Percentiles rank a stretch among this genome's conserved stretches.
phyloP scores from a whole-genome alignment of 64 coral and sea anemone species.

The Pachyseris speciosa region DNA sequence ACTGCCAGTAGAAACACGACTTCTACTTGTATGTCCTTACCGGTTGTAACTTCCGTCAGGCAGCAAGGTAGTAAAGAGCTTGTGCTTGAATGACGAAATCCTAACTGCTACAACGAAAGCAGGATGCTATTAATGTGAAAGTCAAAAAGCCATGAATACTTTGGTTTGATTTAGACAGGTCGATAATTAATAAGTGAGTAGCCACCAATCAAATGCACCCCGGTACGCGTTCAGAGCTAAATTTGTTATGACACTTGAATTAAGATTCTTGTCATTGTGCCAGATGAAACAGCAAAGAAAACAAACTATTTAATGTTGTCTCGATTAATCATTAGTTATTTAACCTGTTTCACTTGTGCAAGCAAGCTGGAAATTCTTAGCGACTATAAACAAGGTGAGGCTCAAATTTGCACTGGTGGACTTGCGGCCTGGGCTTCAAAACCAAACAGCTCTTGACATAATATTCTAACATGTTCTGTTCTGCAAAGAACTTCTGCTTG shows the following conservation, averaged over 20 bases:
- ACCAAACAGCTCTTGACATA: slow-evolving; percentile 2
- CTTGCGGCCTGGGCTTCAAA: too few relatives aligned
- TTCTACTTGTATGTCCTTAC: slow-evolving; percentile 1
- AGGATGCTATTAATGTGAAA: slow-evolving; percentile 27
- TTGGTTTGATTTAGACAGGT: slow-evolving; percentile 17
- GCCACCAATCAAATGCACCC: not conserved
- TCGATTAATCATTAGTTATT: slow-evolving; percentile 6
- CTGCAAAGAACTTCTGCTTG: not conserved
- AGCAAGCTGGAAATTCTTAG: not conserved
- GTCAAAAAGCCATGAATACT: not conserved
- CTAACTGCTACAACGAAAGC: slow-evolving; percentile 18
- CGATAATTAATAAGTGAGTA: not conserved
- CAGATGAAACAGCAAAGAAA: not conserved
- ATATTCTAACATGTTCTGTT: slow-evolving; percentile 1
- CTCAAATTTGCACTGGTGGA: not conserved
- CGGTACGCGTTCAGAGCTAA: not conserved
- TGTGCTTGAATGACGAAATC: not conserved
- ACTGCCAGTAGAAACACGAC: slow-evolving; percentile 11
- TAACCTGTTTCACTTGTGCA: not conserved
- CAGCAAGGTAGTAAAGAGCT: slow-evolving; percentile 13
- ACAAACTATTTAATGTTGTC: not conserved
- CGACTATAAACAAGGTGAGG: not conserved
- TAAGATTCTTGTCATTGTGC: too few relatives aligned
- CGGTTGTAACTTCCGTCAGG: slow-evolving; percentile 21
- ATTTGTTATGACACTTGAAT: not conserved